Conservation (phyloP, 2,113 vertebrate genomes). For the Oophaga pumilio region DNA sequence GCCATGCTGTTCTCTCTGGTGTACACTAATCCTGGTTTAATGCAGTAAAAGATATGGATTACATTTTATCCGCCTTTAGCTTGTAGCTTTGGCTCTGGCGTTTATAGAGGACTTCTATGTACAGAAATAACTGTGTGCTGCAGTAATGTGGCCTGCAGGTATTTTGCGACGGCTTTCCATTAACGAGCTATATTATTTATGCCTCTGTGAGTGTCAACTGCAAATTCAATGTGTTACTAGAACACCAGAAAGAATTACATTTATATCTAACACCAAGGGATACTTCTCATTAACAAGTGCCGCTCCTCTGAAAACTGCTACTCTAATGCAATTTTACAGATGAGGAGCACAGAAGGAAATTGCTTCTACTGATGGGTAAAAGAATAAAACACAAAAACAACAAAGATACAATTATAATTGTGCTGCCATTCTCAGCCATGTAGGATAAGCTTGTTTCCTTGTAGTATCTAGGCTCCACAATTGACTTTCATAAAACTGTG, state of each 20-base stretch:
- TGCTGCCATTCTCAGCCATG: neutral
- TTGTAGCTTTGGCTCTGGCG: conserved; percentile 14
- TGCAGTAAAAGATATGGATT: conserved; percentile 47
- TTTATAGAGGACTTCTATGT: conserved; percentile 32
- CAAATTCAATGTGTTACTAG: conserved; percentile 40
- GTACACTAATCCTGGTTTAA: conserved; percentile 19
- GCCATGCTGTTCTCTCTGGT: conserved; percentile 20
- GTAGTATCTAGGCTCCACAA: neutral
- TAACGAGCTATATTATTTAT: conserved; percentile 44
- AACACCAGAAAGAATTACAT: conserved; percentile 34
- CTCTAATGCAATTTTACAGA: conserved; percentile 37
- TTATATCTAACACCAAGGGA: conserved; percentile 39
- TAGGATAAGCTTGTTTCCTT: neutral
- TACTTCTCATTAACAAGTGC: conserved; percentile 30
- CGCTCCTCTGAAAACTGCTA: conserved; percentile 32
- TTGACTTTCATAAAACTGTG: neutral
- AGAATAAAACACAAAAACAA: conserved; percentile 12
- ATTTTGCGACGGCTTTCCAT: conserved; percentile 24
- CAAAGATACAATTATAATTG: neutral
- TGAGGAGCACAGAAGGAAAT: conserved; percentile 26
- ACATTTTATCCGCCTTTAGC: conserved; percentile 31
- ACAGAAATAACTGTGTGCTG: conserved; percentile 38
- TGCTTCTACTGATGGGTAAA: conserved; percentile 22
- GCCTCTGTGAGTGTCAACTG: conserved; percentile 19
- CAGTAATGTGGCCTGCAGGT: conserved; percentile 45